Percentiles rank a stretch among this genome's conserved stretches.
Conservation (phyloP, 2,888 invertebrate species). For the Phaedon cochleariae region DNA sequence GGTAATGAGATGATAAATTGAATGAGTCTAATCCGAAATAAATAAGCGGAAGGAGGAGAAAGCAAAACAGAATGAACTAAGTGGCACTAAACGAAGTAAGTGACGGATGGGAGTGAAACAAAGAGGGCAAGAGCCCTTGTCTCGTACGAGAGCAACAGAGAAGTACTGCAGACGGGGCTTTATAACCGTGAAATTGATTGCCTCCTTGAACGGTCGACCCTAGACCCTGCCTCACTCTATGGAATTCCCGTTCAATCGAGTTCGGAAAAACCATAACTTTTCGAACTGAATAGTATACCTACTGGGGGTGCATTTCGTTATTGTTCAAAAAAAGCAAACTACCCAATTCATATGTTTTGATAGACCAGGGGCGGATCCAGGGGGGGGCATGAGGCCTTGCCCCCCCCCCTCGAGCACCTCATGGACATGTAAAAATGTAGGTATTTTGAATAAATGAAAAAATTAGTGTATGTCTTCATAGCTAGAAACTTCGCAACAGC, state of each 20-base stretch:
- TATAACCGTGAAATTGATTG: conserved; percentile 63
- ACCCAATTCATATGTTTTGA: too few relatives aligned
- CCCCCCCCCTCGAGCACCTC: too few relatives aligned
- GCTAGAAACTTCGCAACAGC: too few relatives aligned
- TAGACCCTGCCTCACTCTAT: neutral
- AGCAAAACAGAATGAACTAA: conserved; percentile 60
- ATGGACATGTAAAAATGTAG: too few relatives aligned
- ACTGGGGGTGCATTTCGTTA: too few relatives aligned
- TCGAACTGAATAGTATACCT: too few relatives aligned
- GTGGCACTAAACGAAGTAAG: conserved; percentile 61
- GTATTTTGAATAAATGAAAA: too few relatives aligned
- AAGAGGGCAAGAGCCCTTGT: conserved; percentile 42
- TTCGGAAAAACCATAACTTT: too few relatives aligned
- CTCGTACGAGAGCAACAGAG: conserved; percentile 30
- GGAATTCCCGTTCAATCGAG: neutral
- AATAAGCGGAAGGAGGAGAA: conserved; percentile 61
- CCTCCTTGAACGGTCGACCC: conserved; percentile 39
- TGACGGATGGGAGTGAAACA: conserved; percentile 57
- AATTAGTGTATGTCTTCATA: too few relatives aligned
- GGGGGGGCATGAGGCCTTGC: too few relatives aligned
- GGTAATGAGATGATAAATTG: conserved; percentile 63
- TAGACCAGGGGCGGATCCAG: too few relatives aligned
- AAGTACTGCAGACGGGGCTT: conserved; percentile 53
- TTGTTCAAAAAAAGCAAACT: too few relatives aligned
- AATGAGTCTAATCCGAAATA: conserved; percentile 62